Evolutionary conservation across 2,113 vertebrate genomes (phyloP).

Genomic region (Ammodytes dubius): DNA sequence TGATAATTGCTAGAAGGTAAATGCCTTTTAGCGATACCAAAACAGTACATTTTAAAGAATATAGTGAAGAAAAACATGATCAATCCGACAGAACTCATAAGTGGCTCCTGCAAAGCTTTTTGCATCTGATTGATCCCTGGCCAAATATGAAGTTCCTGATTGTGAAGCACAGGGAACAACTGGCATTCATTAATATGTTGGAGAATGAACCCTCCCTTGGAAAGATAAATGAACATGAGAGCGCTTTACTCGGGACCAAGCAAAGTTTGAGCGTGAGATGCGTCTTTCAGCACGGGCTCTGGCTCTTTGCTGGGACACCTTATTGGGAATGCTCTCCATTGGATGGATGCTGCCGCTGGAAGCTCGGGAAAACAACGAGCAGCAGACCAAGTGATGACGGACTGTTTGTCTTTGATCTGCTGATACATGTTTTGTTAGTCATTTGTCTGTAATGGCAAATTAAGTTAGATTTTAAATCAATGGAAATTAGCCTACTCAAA

Average conservation of each 20-base stretch:
- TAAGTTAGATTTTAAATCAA: slow-evolving; percentile 43
- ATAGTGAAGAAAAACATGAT: slow-evolving; percentile 40
- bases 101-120: slow-evolving; percentile 44
- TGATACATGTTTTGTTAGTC: slow-evolving; percentile 19
- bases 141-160: slow-evolving; percentile 80
- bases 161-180: slow-evolving; percentile 78
- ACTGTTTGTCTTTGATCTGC: slow-evolving; percentile 67
- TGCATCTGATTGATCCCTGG: slow-evolving; percentile 73
- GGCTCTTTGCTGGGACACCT: slow-evolving; percentile 82
- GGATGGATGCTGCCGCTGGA: slow-evolving; percentile 54
- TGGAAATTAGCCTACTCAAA: slow-evolving; percentile 25
- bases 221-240: slow-evolving; percentile 67
- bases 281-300: slow-evolving; percentile 86
- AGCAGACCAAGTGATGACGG: slow-evolving; percentile 66
- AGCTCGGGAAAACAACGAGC: slow-evolving; percentile 65
- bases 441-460: slow-evolving; percentile 41
- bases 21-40: slow-evolving; percentile 40
- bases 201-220: slow-evolving; percentile 61
- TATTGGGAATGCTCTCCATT: slow-evolving; percentile 77
- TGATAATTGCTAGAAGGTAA: slow-evolving; percentile 40
- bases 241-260: slow-evolving; percentile 49
- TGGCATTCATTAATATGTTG: slow-evolving; percentile 81
- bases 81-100: slow-evolving; percentile 52
- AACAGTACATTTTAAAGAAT: slow-evolving; percentile 35
- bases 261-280: slow-evolving; percentile 66